Base-by-base conservation (phyloP, 2,888 invertebrate species). In the Artemia sp. region DNA sequence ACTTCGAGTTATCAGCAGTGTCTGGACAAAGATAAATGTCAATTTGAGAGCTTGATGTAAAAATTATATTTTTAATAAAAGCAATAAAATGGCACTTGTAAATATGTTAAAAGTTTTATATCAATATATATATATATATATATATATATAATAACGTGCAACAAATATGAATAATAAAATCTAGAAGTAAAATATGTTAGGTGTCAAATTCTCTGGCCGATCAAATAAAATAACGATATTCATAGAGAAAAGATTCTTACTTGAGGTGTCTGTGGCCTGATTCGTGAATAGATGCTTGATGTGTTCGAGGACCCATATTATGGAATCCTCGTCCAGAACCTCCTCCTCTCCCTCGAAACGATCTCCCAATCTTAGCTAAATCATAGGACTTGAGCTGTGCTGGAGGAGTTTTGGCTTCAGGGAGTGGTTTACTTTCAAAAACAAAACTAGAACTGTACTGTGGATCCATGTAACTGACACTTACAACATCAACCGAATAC, bases 351-450 rank as follows among this genome's bases (percentile, higher is more conserved):
- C 91, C 89, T 70, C 86, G 81, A 84, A 86, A 90, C 76, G 87
- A 86, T 77, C 85, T 73, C 67, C 74, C 74, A 51, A 83, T 80
- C n/a, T 81, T 81, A 5, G 79, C 78, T 72, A 88, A 82, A 77
- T 89, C 85, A 53, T 85, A 86, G 0, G 92, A 89, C 77, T 90
- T 90, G 70, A 94, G 81, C 10, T 90, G 87, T 72, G 83, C 80
- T 0, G 85, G 83, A 2, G 94, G 90, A 74, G 88, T 85, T 70
- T 58, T 58, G 8, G 64, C 64, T 24, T 10, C 24, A 19, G 64
- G 64, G n/a, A 58, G 24, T 1, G 8, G n/a, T 24, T 19, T 58
- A 10, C 64, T 58, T 58, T 58, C 24, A 24, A 58, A 58, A 24
- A 58, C 24, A 24, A 58, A 58, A 3, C 24, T 24, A 10, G 9